phyloP scores from a whole-genome alignment of 2,113 vertebrate species.

The Dicentrarchus labrax region DNA sequence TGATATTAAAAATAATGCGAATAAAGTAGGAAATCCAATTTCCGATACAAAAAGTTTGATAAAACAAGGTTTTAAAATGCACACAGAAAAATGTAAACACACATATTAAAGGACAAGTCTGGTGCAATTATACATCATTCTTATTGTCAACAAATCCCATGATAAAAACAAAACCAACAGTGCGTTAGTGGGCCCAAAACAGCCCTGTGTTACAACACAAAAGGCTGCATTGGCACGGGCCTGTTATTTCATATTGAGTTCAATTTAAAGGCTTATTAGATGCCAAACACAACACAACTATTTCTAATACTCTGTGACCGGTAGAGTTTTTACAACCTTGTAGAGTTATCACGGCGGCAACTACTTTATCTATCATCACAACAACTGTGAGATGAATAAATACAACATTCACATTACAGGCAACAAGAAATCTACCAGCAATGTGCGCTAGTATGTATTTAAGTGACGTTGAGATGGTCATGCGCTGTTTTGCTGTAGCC shows the following conservation, averaged over 20 bases:
- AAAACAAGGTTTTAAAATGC: slow-evolving; percentile 52
- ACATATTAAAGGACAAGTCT: slow-evolving; percentile 44
- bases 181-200: not conserved
- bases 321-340: not conserved
- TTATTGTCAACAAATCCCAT: slow-evolving; percentile 26
- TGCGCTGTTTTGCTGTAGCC: not conserved
- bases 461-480: not conserved
- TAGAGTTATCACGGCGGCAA: not conserved
- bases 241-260: too few relatives aligned
- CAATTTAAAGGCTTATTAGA: not conserved
- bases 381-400: not conserved
- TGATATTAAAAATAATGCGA: slow-evolving; percentile 43
- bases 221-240: not conserved
- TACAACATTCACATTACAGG: not conserved
- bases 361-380: not conserved
- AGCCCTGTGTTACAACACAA: not conserved
- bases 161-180: not conserved
- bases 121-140: slow-evolving; percentile 23
- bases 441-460: not conserved
- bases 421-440: not conserved
- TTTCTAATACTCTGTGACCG: not conserved
- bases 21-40: slow-evolving; percentile 39
- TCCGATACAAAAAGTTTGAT: slow-evolving; percentile 47
- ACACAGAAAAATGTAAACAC: slow-evolving; percentile 65
- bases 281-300: not conserved